Conservation (phyloP, 2,113 vertebrate genomes). For the Ovibos moschatus region DNA sequence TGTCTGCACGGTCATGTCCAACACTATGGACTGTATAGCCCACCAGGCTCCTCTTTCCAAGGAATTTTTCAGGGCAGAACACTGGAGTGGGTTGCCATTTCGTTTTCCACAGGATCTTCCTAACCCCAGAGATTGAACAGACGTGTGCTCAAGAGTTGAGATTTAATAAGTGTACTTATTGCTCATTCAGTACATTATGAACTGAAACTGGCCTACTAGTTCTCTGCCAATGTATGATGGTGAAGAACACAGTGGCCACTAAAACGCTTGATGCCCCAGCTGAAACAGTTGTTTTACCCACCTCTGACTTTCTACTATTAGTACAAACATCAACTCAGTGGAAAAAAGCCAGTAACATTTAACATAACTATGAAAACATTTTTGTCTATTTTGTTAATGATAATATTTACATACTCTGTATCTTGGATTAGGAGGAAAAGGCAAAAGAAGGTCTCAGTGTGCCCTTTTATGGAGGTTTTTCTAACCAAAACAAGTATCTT, state of each 20-base stretch:
- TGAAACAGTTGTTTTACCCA: not conserved
- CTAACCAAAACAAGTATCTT: not conserved
- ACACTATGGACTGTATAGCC: not conserved
- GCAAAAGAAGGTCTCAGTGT: not conserved
- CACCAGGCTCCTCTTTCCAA: not conserved
- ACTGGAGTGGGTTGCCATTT: not conserved
- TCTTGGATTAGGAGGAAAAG: not conserved
- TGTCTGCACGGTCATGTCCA: accelerated
- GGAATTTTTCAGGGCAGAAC: not conserved
- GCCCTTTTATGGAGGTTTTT: not conserved
- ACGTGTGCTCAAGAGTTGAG: not conserved
- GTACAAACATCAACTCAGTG: not conserved
- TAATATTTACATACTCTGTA: not conserved
- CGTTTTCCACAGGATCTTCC: not conserved
- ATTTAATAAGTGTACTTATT: not conserved
- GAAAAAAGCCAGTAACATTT: not conserved
- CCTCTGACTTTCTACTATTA: not conserved
- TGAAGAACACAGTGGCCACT: not conserved
- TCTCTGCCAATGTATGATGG: not conserved
- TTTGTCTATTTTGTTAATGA: not conserved
- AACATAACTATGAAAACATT: not conserved
- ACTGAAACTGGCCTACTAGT: not conserved
- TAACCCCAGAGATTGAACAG: not conserved
- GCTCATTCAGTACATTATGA: not conserved
- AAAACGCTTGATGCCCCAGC: not conserved